Conservation (phyloP, 2,113 vertebrate species). For the Hylia prasina region DNA sequence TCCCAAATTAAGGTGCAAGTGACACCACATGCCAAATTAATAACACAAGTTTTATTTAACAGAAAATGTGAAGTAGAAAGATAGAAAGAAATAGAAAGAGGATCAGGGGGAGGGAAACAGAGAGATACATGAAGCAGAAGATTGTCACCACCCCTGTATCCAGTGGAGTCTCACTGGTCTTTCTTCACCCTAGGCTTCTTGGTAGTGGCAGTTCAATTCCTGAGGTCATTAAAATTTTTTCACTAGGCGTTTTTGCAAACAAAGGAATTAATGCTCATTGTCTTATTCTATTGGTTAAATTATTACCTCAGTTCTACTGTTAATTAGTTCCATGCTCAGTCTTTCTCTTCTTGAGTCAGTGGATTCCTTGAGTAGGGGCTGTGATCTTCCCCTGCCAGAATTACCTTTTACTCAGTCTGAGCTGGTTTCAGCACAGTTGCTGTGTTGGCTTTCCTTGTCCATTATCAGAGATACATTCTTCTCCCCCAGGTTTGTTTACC, state of each 20-base stretch:
- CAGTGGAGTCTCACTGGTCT: fast-evolving
- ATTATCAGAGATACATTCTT: neutral
- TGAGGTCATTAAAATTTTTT: neutral
- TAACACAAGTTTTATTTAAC: neutral
- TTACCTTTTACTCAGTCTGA: neutral
- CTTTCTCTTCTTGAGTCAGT: neutral
- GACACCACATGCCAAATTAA: neutral
- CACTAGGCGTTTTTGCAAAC: neutral
- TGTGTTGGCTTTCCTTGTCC: neutral
- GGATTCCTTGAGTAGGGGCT: neutral
- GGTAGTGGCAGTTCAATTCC: fast-evolving
- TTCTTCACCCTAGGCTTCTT: neutral
- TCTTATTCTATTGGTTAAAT: neutral
- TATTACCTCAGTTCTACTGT: neutral
- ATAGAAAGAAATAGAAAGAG: neutral
- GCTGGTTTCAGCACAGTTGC: neutral
- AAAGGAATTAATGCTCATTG: neutral
- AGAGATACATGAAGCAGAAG: neutral
- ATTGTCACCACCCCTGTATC: neutral
- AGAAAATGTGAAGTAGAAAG: neutral
- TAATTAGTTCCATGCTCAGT: neutral
- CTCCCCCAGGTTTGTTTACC: neutral
- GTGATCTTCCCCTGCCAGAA: neutral
- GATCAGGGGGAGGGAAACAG: no score
- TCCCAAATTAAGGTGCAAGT: neutral